Base-by-base conservation (phyloP, 2,888 invertebrate genomes). In the Aquatica leii region DNA sequence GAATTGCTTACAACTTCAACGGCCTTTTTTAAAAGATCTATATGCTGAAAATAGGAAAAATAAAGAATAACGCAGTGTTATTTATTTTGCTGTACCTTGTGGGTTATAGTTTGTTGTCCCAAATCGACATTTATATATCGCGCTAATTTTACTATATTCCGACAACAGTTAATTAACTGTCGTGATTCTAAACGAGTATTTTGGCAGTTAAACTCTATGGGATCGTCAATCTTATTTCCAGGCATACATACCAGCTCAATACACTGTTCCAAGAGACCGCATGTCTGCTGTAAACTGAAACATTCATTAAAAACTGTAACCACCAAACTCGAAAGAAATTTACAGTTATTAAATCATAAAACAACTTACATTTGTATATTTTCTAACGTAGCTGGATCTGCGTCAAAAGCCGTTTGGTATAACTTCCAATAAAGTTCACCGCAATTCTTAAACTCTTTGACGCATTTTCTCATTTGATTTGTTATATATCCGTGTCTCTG, bases 381-480 rank as follows among this genome's bases (percentile, higher is more conserved):
- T 69, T 88, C 87, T 43, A 94, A 80, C 0, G 93, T 91, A 1
- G 88, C 86, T 4, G 90, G 89, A 83, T 95, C 94, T 0, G 94
- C 93, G 83, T 94, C 94, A 78, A 95, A 94, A 1, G 92, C 91
- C 0, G 91, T 89, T 78, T 92, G 91, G 79, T 93, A 93, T 2
- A 95, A 82, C 62, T 88, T 88, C 74, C 90, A 89, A 74, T 92
- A 93, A 62, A 88, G 85, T 53, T 91, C 90, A 41, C 90, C 90
- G 68, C 93, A 89, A 1, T 82, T 83, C 68, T 89, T 88, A 59
- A 94, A 87, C 69, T 91, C 89, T 66, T 89, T 88, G 0, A 89
- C 88, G 67, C 90, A 89, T 79, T 92, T 92, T 50, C 91, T 82
- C 69, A 94, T 78, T 84, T 93, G 92, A 76, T 88, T 88, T 0